Evolutionary conservation across 2,797 vertebrate genomes (phyloP).

Genomic region (Tokudaia muenninki): DNA sequence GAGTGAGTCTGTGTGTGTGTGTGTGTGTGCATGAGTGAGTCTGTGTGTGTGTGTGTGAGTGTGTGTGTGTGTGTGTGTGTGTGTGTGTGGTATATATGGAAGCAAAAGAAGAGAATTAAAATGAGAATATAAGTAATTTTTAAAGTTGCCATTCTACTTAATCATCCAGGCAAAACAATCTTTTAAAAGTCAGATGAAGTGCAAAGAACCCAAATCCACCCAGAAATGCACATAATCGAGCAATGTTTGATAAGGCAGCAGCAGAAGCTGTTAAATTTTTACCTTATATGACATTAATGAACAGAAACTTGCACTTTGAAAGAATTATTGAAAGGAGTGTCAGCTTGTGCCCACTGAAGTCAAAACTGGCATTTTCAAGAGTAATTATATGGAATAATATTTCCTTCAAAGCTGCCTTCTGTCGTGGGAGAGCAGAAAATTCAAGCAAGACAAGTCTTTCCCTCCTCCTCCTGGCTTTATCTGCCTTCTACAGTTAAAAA

Average conservation of each 20-base stretch:
- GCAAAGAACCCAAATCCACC: constrained; percentile 23
- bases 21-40: too few species aligned
- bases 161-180: background rate
- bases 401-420: constrained; percentile 66
- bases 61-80: too few species aligned
- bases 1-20: background rate
- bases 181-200: constrained; percentile 35
- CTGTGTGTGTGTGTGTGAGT: background rate
- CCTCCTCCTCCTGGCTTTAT: background rate
- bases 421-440: constrained; percentile 57
- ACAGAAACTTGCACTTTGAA: constrained; percentile 60
- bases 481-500: constrained; percentile 57
- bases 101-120: constrained; percentile 27
- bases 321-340: constrained; percentile 65
- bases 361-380: constrained; percentile 70
- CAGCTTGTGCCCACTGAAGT: constrained; percentile 63
- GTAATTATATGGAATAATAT: constrained; percentile 48
- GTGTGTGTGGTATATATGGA: background rate
- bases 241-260: constrained; percentile 62
- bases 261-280: constrained; percentile 68
- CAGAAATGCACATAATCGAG: constrained; percentile 56
- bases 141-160: constrained; percentile 7
- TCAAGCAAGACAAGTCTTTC: constrained; percentile 45
- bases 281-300: constrained; percentile 73
- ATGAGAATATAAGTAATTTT: constrained; percentile 42